Evolutionary conservation across 37 sponge, comb jelly and placozoan species (phyloP), one percentile per base, ranked within the genome.

Genomic region (Tethya wilhelma): DNA sequence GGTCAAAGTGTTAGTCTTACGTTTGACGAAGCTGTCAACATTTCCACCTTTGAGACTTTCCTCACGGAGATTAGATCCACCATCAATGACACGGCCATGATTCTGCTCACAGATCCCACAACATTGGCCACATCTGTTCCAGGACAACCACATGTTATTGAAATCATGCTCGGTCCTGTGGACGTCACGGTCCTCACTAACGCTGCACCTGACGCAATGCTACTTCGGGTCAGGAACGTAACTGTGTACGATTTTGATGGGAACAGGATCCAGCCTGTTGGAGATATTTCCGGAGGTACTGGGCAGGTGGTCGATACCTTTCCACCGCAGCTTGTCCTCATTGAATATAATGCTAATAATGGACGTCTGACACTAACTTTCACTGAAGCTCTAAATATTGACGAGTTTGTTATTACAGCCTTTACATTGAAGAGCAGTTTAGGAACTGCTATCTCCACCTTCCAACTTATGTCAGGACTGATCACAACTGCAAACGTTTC

Each of bases 21-120:
- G 0, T 96, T 96, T 40, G 44, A 79, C 62, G 97, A 96, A 77
- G 81, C 90, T 56, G 87, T 96, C 6, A 71, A 93, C 59, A 59
- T 75, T 19, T 28, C 33, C 36, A 85, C 91, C 20, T 74, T 96
- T 64, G 62, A 77, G 5, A 46, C 84, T 1, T 34, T 49, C 31
- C 8, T 75, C 3, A 69, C 89, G 0, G 42, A 25, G 0, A 41
- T 94, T 28, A 59, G 55, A 33, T 84, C 88, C 26, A 32, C 53
- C 0, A 38, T 80, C 55, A 90, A 90, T 53, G 64, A 46, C 32
- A 72, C 86, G 23, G 30, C 40, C 19, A 83, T 56, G 45, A 41
- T n/a, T 25, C 49, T 82, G 6, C 56, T 49, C n/a, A n/a, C n/a
- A n/a, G n/a, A n/a, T n/a, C 14, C 45, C 17, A 55, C 42, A n/a